Evolutionary conservation across 2,888 invertebrate species (phyloP).

Genomic region (Galerucella pusilla): DNA sequence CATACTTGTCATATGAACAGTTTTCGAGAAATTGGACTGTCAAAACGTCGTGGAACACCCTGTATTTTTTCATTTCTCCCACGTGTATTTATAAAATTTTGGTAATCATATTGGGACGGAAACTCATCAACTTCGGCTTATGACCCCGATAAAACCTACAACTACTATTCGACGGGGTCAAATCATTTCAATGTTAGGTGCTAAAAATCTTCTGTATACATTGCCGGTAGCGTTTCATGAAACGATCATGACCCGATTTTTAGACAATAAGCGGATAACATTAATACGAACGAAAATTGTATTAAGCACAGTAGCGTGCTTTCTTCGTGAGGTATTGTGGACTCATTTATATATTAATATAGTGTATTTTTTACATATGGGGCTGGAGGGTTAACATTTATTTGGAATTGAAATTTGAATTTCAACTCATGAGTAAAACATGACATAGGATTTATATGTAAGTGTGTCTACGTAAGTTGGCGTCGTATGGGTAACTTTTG

Average conservation of each 20-base stretch:
- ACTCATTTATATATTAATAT: too few species aligned
- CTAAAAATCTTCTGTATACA: conserved; percentile 8
- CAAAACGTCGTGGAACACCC: too few species aligned
- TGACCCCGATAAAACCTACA: conserved; percentile 13
- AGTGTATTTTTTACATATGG: too few species aligned
- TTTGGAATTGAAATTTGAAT: too few species aligned
- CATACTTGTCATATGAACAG: too few species aligned
- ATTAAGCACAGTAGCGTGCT: neutral
- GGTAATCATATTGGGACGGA: neutral
- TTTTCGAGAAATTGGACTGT: too few species aligned
- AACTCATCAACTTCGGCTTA: neutral
- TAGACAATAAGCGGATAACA: conserved; percentile 3
- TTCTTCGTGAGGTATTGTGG: too few species aligned
- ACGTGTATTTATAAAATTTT: neutral
- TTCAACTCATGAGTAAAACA: too few species aligned
- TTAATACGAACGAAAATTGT: conserved; percentile 2
- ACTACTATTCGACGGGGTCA: conserved; percentile 2
- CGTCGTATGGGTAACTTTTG: too few species aligned
- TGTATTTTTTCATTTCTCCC: neutral
- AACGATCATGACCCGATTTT: conserved; percentile 18
- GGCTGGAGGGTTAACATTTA: too few species aligned
- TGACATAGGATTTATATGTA: too few species aligned
- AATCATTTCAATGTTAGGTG: conserved; percentile 8
- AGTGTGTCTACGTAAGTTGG: too few species aligned
- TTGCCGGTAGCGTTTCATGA: conserved; percentile 2